These are phyloP conservation scores for Micropterix aruncella DNA, from an alignment of 2,888 invertebrate genomes.

Conservation along the genomic window DNA sequence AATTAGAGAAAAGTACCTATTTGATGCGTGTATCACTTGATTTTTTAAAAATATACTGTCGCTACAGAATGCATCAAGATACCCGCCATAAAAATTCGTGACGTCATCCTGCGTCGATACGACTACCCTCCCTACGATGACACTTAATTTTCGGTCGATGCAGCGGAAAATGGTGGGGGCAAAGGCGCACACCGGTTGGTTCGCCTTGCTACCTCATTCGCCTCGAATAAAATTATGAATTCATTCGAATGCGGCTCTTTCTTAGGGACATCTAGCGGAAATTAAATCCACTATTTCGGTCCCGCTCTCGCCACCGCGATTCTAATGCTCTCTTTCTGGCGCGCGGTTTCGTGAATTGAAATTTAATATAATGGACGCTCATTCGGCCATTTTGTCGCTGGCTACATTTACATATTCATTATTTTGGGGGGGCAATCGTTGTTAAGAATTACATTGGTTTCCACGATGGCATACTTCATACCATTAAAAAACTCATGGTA, in stretches of 20 bases:
- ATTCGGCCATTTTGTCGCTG: slow-evolving; percentile 7
- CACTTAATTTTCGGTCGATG: neutral
- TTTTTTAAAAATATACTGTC: no score
- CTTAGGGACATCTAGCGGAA: neutral
- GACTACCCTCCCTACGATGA: neutral
- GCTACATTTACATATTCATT: slow-evolving; percentile 5
- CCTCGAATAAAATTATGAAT: neutral
- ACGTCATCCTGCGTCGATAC: no score
- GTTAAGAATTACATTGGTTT: no score
- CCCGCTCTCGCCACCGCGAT: neutral
- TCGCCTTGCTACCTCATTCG: neutral
- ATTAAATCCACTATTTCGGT: neutral
- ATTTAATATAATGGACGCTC: slow-evolving; percentile 2
- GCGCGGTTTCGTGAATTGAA: neutral
- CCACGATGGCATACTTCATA: no score
- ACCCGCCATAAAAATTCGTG: no score
- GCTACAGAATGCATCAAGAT: no score
- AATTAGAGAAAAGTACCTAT: no score
- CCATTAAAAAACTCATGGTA: no score
- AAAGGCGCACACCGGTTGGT: neutral
- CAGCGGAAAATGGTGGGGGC: neutral
- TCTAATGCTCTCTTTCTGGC: neutral
- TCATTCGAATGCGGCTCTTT: neutral
- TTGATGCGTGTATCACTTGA: no score
- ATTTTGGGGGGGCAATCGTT: no score